These are phyloP conservation scores for Planococcus citri DNA, from an alignment of 1,140 invertebrate species.

Conservation along the genomic window DNA sequence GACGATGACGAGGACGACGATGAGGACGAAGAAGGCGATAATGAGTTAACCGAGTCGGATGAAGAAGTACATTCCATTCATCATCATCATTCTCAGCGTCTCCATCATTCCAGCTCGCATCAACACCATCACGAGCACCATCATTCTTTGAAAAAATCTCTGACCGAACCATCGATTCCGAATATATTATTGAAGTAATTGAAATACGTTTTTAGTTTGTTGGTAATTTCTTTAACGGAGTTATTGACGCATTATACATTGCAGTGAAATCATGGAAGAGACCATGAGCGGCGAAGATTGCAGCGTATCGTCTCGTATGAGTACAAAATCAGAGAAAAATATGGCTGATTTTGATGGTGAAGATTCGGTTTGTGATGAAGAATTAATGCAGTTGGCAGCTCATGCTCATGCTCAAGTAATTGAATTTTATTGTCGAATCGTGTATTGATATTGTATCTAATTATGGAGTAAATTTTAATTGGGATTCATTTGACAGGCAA, in stretches of 20 bases:
- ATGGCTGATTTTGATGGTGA: constrained; percentile 90
- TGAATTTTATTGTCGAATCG: constrained; percentile 2
- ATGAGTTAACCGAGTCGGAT: constrained; percentile 29
- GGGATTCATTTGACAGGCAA: constrained; percentile 25
- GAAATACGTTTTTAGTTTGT: background rate
- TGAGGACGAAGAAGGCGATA: constrained; percentile 31
- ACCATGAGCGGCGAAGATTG: constrained; percentile 57
- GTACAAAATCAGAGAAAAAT: constrained; percentile 88
- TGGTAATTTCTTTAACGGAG: too few relatives aligned
- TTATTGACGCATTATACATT: too few relatives aligned
- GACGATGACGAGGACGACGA: constrained; percentile 31
- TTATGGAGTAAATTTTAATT: background rate
- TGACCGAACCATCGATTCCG: constrained; percentile 29
- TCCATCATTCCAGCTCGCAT: background rate
- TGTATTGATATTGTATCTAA: constrained; percentile 6
- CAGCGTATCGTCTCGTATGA: constrained; percentile 74
- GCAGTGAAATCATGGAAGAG: constrained; percentile 38
- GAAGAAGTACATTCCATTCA: constrained; percentile 11
- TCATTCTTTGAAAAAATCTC: constrained; percentile 17
- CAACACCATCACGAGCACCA: background rate
- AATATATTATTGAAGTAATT: constrained; percentile 27
- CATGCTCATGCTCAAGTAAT: constrained; percentile 31
- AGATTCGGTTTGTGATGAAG: constrained; percentile 72
- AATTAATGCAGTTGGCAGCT: constrained; percentile 62
- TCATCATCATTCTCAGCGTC: constrained; percentile 8